phyloP scores from a whole-genome alignment of 2,797 vertebrate species.

The Balearica regulorum region DNA sequence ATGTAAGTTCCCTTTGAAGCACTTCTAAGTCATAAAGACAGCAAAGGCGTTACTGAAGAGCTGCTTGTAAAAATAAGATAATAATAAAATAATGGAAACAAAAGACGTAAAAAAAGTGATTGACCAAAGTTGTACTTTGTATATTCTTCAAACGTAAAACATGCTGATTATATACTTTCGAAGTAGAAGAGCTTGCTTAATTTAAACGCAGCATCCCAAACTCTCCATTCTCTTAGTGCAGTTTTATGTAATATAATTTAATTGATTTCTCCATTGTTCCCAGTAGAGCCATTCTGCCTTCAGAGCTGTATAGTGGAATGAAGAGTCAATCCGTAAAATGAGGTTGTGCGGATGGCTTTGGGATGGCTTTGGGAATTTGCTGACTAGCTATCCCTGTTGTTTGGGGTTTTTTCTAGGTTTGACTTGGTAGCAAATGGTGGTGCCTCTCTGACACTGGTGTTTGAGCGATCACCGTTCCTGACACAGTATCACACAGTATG shows the following conservation, averaged over 20 bases:
- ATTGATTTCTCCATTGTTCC: slow-evolving; percentile 34
- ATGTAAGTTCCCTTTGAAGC: slow-evolving; percentile 82
- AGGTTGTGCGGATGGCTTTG: neutral
- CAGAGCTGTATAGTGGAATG: neutral
- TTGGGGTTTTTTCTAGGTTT: slow-evolving; percentile 79
- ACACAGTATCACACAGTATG: slow-evolving; percentile 90
- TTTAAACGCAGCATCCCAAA: neutral
- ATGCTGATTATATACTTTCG: neutral
- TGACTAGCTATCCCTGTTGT: neutral
- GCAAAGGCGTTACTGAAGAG: neutral
- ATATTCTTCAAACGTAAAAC: neutral
- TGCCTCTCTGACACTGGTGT: slow-evolving; percentile 89
- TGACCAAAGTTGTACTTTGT: neutral
- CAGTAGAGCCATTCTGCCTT: neutral
- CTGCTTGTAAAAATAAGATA: neutral
- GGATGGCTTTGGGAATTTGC: slow-evolving; percentile 1
- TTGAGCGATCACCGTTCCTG: slow-evolving; percentile 90
- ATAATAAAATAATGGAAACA: neutral
- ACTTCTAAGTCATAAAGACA: neutral
- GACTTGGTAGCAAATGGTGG: slow-evolving; percentile 94
- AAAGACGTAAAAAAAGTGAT: neutral
- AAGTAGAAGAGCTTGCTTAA: neutral
- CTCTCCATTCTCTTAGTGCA: neutral
- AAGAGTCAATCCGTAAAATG: slow-evolving; percentile 1
- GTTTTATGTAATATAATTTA: neutral